These are phyloP conservation scores for Muscicapa striata DNA, from an alignment of 2,797 vertebrate genomes.

Conservation along the genomic window DNA sequence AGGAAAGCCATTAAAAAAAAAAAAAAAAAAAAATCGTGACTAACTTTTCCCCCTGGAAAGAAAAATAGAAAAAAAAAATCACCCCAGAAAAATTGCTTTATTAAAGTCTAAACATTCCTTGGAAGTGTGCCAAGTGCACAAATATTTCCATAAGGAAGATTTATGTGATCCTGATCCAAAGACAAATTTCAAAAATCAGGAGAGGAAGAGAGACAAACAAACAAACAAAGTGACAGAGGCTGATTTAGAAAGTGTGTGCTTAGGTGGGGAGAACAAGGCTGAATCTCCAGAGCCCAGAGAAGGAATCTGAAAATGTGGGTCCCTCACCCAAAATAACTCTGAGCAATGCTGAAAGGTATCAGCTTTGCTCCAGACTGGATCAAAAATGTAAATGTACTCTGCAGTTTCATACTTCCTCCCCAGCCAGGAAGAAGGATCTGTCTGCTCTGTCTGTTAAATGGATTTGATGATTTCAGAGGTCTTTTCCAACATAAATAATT, in stretches of 20 bases:
- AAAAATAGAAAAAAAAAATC: background rate
- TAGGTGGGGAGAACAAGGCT: background rate
- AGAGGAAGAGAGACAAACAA: conserved; percentile 3
- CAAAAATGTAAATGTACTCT: background rate
- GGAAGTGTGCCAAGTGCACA: conserved; percentile 4
- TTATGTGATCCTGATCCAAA: conserved; percentile 24
- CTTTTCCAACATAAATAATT: background rate
- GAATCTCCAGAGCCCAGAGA: background rate
- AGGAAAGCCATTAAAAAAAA: background rate
- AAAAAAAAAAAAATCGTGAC: background rate
- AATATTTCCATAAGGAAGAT: conserved; percentile 41
- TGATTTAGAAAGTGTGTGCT: background rate
- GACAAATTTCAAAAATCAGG: conserved; percentile 21
- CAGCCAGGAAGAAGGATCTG: background rate
- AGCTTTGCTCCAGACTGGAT: background rate
- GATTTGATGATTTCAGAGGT: background rate
- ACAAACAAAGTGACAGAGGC: background rate
- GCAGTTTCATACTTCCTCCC: background rate
- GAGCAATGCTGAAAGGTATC: background rate
- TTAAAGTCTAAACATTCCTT: conserved; percentile 12
- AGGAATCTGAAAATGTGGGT: background rate
- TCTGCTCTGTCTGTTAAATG: background rate
- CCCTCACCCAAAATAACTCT: background rate
- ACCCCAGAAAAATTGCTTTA: background rate
- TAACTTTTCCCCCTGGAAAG: background rate